Base-by-base conservation (phyloP, 2,888 invertebrate genomes). In the Macrophya annulata region DNA sequence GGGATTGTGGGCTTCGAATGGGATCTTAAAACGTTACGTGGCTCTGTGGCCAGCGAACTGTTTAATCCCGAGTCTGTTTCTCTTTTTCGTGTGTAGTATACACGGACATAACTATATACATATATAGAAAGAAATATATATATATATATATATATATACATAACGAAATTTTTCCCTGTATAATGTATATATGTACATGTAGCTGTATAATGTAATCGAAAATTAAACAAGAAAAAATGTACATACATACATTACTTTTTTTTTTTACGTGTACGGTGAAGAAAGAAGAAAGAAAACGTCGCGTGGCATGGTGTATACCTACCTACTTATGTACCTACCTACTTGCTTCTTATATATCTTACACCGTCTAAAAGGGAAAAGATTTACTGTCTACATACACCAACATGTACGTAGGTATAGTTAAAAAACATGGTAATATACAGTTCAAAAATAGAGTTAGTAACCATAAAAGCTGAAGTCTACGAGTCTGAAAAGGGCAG, bases 11-110 rank as follows among this genome's bases (percentile, higher is more conserved):
- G 51, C 15, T 51, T 55, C 77, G 77, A 77, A 77, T 77, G 37
- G 77, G 77, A 77, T n/a, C 77, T 77, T 77, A 77, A 55, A 77
- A 77, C 31, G 51, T 55, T 51, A 77, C 77, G 77, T 77, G 77
- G 31, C 10, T 37, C 51, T 31, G 55, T 77, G 43, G 72, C 21
- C 45, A 31, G 21, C 45, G 43, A 45, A 45, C 43, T n/a, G 45
- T 74, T 74, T 74, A 74, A 74, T 74, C 72, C 72, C 21, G 9
- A 21, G 72, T 45, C 15, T 31, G 31, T 4, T 62, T 40, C 40
- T n/a, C 31, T 71, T 71, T 9, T 8, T 5, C 40, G 15, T 71
- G 6, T 25, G n/a, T n/a, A 55, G 10, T 17, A 55, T 55, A 55
- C 15, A 43, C n/a, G n/a, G n/a, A n/a, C n/a, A n/a, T n/a, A n/a